Conservation (phyloP, 37 sponge, comb jelly and placozoan genomes). For the Beroe forskalii region DNA sequence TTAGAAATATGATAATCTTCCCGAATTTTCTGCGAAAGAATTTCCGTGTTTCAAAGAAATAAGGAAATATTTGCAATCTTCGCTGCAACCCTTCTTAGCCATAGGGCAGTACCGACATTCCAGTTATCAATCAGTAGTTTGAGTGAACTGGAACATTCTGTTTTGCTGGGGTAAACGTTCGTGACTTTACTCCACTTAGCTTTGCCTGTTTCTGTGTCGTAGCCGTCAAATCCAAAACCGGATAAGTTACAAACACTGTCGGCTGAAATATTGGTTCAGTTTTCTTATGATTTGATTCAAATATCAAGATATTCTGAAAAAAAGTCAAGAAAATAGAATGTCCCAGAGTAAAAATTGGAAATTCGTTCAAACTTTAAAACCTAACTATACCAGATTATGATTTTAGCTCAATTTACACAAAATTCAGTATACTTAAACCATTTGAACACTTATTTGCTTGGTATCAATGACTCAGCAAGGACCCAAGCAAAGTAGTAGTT, state of each 20-base stretch:
- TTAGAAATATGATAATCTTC: too few relatives aligned
- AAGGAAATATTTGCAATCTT: too few relatives aligned
- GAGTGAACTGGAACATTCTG: slow-evolving; percentile 69
- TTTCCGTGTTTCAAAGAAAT: too few relatives aligned
- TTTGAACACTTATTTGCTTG: too few relatives aligned
- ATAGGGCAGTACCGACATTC: slow-evolving; percentile 72
- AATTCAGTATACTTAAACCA: too few relatives aligned
- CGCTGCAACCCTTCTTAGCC: slow-evolving; percentile 80
- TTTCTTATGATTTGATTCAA: slow-evolving; percentile 26
- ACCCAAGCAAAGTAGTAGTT: slow-evolving; percentile 66
- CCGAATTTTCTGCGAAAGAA: too few relatives aligned
- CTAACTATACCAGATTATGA: too few relatives aligned
- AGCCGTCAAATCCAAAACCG: slow-evolving; percentile 84
- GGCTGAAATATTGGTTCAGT: slow-evolving; percentile 69
- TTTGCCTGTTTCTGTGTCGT: slow-evolving; percentile 68
- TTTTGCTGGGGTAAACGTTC: slow-evolving; percentile 37
- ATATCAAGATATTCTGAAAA: too few relatives aligned
- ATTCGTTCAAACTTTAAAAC: too few relatives aligned
- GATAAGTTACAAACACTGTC: slow-evolving; percentile 74
- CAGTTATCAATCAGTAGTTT: slow-evolving; percentile 66
- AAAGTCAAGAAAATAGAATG: too few relatives aligned
- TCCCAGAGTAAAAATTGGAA: too few relatives aligned
- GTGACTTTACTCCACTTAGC: slow-evolving; percentile 74
- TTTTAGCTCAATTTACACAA: too few relatives aligned
- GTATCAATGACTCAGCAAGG: slow-evolving; percentile 49